Base-by-base conservation (phyloP, 2,113 vertebrate species). In the Brachionichthys hirsutus region DNA sequence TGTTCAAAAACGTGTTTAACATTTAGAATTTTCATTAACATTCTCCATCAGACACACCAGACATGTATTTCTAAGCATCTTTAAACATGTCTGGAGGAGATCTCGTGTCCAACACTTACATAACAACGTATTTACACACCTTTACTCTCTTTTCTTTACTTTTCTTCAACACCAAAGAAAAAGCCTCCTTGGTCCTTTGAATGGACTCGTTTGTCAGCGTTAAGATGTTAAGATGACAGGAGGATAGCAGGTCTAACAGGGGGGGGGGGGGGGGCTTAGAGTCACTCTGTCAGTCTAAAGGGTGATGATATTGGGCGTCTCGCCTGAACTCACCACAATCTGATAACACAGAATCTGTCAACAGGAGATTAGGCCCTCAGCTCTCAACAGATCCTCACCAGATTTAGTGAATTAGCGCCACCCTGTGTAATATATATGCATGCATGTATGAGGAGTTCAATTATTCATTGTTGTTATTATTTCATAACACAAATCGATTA, bases 271-370 rank as follows among this genome's bases (percentile, higher is more conserved):
- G 4, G 3, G 54, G 56, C 19, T 57, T 60, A 38, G 58, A 70
- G 76, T 47, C 2, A 20, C 73, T 72, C 36, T 40, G 47, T 61
- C 46, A 62, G 49, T 42, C 60, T 63, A 1, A 50, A 14, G 36
- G 5, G 36, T 62, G 81, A 73, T 70, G 45, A 67, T 56, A 75
- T 66, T 68, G 67, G 44, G 12, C 22, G 15, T 46, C 20, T 0
- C 16, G 48, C 40, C 60, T 82, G 41, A 73, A 50, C 54, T 67
- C 72, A 54, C 66, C 70, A 40, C 60, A 17, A 78, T 80, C 72
- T 80, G 81, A 83, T 60, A 78, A 77, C 65, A 71, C 17, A 46
- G 4, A 18, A 16, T 65, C 72, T 73, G 76, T 80, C 70, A 84
- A 51, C 68, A 64, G 44, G 42, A 53, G 80, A 81, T 82, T 81